Percentiles rank a stretch among this genome's conserved stretches.
Evolutionary conservation across 2,113 vertebrate genomes (phyloP).

Genomic region (Hirundichthys speculiger): DNA sequence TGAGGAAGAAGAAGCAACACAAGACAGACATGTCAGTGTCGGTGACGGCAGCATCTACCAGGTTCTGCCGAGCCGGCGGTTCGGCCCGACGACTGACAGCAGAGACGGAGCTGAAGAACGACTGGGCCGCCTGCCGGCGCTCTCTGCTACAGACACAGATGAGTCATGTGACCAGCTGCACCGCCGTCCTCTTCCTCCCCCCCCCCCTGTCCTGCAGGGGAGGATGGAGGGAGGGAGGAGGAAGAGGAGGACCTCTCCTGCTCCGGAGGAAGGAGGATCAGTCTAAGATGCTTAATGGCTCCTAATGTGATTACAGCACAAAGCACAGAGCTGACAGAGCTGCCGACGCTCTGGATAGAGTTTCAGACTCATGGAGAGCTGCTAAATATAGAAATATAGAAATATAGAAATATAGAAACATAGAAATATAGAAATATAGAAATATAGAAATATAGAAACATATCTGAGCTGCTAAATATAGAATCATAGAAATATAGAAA

Average conservation of each 20-base stretch:
- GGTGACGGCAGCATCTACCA: no score
- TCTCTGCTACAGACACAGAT: conserved; percentile 77
- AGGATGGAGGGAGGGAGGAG: conserved; percentile 1
- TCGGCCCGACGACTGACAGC: background rate
- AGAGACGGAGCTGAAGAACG: conserved; percentile 52
- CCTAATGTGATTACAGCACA: conserved; percentile 72
- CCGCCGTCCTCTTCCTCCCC: conserved; percentile 50
- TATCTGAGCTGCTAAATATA: no score
- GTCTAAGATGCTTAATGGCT: conserved; percentile 67
- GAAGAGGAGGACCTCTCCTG: no score
- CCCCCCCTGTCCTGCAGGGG: conserved; percentile 24
- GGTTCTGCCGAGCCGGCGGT: no score
- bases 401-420: no score
- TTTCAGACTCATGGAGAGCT: no score
- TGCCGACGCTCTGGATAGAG: no score
- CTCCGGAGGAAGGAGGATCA: conserved; percentile 40
- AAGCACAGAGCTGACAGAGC: no score
- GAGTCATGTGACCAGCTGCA: conserved; percentile 86
- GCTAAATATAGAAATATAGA: no score
- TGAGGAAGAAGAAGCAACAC: conserved; percentile 98
- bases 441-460: no score
- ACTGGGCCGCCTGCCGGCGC: conserved; percentile 73
- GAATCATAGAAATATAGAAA: no score
- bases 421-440: no score
- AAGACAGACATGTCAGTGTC: conserved; percentile 97